Conservation (phyloP, 1,140 invertebrate species). For the Listronotus oregonensis region DNA sequence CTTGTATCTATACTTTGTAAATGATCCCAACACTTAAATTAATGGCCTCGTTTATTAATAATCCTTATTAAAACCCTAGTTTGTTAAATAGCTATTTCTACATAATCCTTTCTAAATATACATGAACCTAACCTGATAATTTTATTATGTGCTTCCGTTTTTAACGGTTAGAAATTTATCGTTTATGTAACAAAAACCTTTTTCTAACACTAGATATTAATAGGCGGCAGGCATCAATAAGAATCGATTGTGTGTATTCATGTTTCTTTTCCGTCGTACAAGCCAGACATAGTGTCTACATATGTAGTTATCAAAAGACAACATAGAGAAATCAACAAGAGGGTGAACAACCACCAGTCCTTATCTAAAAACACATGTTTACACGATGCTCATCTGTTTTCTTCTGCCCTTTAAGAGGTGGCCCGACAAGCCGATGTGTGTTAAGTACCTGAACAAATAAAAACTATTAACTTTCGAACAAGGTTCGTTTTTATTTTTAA, state of each 20-base stretch:
- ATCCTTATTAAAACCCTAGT: too few relatives aligned
- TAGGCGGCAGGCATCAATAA: neutral
- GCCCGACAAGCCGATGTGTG: conserved; percentile 1
- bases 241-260: neutral
- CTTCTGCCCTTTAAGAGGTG: conserved; percentile 1
- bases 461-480: neutral
- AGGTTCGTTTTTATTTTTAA: too few relatives aligned
- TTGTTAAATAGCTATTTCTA: too few relatives aligned
- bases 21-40: too few relatives aligned
- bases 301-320: conserved; percentile 6
- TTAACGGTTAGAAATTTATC: too few relatives aligned
- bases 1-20: too few relatives aligned
- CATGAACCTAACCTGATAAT: too few relatives aligned
- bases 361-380: conserved; percentile 24
- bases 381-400: conserved; percentile 18
- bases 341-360: conserved; percentile 15
- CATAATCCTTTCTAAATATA: too few relatives aligned
- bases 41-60: too few relatives aligned
- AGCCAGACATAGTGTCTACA: conserved; percentile 17
- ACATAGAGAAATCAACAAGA: conserved; percentile 17
- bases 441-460: conserved; percentile 6
- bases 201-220: conserved; percentile 56
- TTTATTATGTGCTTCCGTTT: too few relatives aligned
- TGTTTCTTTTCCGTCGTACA: conserved; percentile 1
- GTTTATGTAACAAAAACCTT: conserved; percentile 60